Conservation (phyloP, 2,797 vertebrate species). For the Lerista edwardsae region DNA sequence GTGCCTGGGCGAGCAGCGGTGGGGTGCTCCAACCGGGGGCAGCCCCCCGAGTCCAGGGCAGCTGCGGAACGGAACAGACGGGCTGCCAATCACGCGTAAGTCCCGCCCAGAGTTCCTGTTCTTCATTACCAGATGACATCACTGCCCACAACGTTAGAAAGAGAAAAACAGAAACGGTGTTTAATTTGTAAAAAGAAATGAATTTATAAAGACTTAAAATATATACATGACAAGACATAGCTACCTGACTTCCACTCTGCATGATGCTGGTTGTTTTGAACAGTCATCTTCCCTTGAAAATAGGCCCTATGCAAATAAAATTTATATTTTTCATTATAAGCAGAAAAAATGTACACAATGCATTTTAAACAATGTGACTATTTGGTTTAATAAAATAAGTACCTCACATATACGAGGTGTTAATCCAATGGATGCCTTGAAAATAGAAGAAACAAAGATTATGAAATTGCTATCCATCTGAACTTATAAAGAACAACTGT, state of each 20-base stretch:
- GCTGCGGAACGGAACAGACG: no score
- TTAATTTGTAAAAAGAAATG: not conserved
- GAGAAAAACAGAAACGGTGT: slow-evolving; percentile 6
- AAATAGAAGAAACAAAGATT: slow-evolving; percentile 46
- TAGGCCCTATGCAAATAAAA: slow-evolving; percentile 84
- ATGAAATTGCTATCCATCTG: not conserved
- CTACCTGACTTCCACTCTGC: slow-evolving; percentile 94
- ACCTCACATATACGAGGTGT: slow-evolving; percentile 98
- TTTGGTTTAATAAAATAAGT: slow-evolving; percentile 48
- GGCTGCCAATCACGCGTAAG: no score
- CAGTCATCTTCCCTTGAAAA: slow-evolving; percentile 85
- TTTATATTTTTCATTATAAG: slow-evolving; percentile 31
- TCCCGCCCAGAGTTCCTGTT: no score
- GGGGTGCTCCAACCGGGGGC: no score
- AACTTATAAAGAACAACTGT: not conserved
- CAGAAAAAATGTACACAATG: slow-evolving; percentile 6
- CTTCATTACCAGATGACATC: no score
- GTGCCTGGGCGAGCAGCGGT: no score
- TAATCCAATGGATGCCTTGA: slow-evolving; percentile 90
- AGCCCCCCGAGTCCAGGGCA: no score
- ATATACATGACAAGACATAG: slow-evolving; percentile 26
- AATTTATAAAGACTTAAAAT: slow-evolving; percentile 12
- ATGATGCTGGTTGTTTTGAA: slow-evolving; percentile 83
- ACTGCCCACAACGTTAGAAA: slow-evolving; percentile 5
- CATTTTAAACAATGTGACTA: slow-evolving; percentile 44